Percentiles rank a stretch among this genome's conserved stretches.
These are phyloP conservation scores for Lithophane leautieri DNA, from an alignment of 2,888 invertebrate species.

Conservation along the genomic window DNA sequence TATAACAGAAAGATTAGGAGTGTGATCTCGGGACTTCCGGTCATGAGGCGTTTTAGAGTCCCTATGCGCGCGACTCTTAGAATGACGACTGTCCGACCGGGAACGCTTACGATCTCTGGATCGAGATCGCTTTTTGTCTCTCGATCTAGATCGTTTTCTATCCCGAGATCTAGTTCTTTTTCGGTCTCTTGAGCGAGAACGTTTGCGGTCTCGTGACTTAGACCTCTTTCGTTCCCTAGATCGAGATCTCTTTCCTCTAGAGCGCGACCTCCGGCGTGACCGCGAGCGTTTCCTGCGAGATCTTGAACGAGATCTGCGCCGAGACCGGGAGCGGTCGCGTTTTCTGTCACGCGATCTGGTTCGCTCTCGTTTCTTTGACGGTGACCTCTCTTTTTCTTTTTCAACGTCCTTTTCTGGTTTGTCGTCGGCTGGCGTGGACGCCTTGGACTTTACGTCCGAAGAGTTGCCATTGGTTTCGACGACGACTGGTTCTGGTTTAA, in stretches of 20 bases:
- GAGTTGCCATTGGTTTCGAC: constrained; percentile 80
- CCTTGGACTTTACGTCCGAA: constrained; percentile 79
- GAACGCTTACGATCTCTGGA: constrained; percentile 87
- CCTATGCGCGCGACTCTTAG: constrained; percentile 85
- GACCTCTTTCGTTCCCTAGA: constrained; percentile 90
- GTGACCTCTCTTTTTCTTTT: constrained; percentile 79
- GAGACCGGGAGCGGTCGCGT: constrained; percentile 90
- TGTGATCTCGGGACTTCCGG: constrained; percentile 82
- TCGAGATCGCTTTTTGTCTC: constrained; percentile 84
- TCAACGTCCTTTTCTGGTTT: constrained; percentile 68
- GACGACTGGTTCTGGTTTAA: constrained; percentile 71
- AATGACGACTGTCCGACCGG: constrained; percentile 81
- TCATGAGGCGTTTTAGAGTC: constrained; percentile 86
- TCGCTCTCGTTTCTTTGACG: constrained; percentile 85
- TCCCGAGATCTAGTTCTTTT: constrained; percentile 87
- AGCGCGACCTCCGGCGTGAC: constrained; percentile 83
- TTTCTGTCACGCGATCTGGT: constrained; percentile 86
- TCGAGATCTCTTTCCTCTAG: constrained; percentile 84
- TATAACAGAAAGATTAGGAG: constrained; percentile 78
- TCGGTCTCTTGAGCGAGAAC: constrained; percentile 89
- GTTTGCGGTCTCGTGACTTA: constrained; percentile 90
- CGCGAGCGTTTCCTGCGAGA: constrained; percentile 87
- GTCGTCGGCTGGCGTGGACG: constrained; percentile 79
- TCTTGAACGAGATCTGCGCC: constrained; percentile 91
- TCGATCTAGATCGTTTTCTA: constrained; percentile 86